phyloP scores from a whole-genome alignment of 1,140 invertebrate genomes.

The Temnothorax nylanderi region DNA sequence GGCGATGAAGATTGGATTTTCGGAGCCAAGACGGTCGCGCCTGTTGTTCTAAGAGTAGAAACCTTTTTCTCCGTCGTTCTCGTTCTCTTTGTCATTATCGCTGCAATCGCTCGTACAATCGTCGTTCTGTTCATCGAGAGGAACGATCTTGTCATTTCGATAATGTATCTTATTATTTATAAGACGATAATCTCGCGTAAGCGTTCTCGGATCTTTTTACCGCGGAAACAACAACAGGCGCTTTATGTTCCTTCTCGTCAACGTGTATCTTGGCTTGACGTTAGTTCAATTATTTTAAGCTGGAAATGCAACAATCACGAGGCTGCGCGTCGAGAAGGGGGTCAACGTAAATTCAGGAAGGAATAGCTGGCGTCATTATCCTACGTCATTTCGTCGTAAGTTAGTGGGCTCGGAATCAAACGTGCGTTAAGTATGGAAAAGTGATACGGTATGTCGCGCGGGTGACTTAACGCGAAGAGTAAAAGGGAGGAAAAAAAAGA shows the following conservation, averaged over 20 bases:
- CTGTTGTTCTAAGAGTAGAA: conserved; percentile 45
- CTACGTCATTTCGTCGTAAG: conserved; percentile 71
- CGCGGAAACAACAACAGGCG: conserved; percentile 42
- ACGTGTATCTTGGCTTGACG: conserved; percentile 64
- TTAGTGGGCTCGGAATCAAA: conserved; percentile 75
- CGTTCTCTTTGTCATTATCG: neutral
- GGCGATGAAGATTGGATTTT: conserved; percentile 61
- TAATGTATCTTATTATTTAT: conserved; percentile 49
- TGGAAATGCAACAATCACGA: conserved; percentile 71
- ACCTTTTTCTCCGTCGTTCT: conserved; percentile 19
- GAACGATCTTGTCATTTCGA: conserved; percentile 34
- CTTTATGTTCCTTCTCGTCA: conserved; percentile 72
- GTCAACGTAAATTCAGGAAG: conserved; percentile 45
- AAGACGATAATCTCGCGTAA: conserved; percentile 21
- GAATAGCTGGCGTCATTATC: conserved; percentile 60
- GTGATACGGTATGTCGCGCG: neutral
- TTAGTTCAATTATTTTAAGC: conserved; percentile 73
- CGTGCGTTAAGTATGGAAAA: conserved; percentile 34
- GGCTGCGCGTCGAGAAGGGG: conserved; percentile 50
- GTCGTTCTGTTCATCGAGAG: neutral
- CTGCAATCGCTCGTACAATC: conserved; percentile 22
- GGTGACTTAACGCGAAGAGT: conserved; percentile 31
- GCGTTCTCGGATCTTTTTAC: conserved; percentile 40
- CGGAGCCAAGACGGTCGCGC: conserved; percentile 35
- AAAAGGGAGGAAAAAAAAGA: neutral